Evolutionary conservation across 2,797 vertebrate genomes (phyloP).

Genomic region (Coluber constrictor): DNA sequence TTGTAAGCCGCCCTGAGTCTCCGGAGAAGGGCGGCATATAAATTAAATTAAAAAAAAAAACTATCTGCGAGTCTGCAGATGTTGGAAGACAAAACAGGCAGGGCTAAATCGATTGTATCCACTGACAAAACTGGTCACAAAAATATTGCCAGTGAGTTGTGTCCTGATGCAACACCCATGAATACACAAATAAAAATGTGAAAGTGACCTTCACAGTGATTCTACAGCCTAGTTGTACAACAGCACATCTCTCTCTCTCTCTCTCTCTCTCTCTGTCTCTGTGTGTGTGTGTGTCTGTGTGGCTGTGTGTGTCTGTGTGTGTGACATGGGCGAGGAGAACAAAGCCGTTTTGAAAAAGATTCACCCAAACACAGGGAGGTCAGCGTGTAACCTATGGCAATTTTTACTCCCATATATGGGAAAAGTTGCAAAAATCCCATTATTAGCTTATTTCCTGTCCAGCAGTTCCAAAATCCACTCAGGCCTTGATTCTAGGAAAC

Average conservation of each 20-base stretch:
- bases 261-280: too few species aligned
- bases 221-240: neutral
- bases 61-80: neutral
- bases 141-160: neutral
- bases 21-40: too few species aligned
- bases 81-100: neutral
- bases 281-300: too few species aligned
- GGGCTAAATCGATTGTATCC: neutral
- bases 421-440: constrained; percentile 54
- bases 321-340: neutral
- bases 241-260: neutral
- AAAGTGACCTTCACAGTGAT: neutral
- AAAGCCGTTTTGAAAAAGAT: constrained; percentile 20
- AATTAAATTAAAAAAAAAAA: too few species aligned
- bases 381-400: constrained; percentile 30
- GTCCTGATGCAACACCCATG: neutral
- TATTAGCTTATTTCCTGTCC: constrained; percentile 62
- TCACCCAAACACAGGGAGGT: constrained; percentile 29
- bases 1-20: too few species aligned
- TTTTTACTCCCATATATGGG: constrained; percentile 58
- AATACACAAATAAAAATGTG: neutral
- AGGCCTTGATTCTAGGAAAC: constrained; percentile 54
- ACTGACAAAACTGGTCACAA: neutral
- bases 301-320: neutral
- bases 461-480: constrained; percentile 52